Conservation (phyloP, 1,140 invertebrate genomes). For the Cydia fagiglandana region DNA sequence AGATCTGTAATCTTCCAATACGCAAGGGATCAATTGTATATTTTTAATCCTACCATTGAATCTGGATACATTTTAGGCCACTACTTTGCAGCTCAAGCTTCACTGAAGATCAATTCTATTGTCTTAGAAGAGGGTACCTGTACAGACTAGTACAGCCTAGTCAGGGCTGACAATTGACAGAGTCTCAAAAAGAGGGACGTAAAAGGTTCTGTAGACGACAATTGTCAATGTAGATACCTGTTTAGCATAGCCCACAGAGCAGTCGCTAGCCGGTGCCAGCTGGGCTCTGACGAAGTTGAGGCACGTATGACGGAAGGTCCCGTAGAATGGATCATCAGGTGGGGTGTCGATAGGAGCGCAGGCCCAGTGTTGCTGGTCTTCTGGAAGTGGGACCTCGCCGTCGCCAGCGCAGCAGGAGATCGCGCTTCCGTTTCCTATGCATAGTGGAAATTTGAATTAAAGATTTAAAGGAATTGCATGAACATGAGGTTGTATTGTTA, state of each 20-base stretch:
- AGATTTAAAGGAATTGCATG: conserved; percentile 76
- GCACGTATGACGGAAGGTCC: conserved; percentile 81
- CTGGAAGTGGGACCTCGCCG: conserved; percentile 70
- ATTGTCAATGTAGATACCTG: conserved; percentile 73
- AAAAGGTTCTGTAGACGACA: neutral
- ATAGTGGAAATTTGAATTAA: neutral
- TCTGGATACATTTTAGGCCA: too few species aligned
- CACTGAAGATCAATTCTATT: neutral
- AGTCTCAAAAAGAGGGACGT: too few species aligned
- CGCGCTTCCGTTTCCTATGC: conserved; percentile 78
- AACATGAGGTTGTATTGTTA: conserved; percentile 85
- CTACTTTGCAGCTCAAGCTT: too few species aligned
- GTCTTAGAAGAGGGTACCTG: neutral
- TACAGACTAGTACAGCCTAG: too few species aligned
- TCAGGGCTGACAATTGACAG: too few species aligned
- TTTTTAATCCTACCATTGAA: too few species aligned
- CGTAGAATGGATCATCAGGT: conserved; percentile 84
- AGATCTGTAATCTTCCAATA: too few species aligned
- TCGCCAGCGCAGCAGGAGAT: conserved; percentile 82
- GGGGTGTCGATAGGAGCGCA: conserved; percentile 88
- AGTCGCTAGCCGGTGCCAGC: conserved; percentile 82
- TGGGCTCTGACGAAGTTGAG: conserved; percentile 85
- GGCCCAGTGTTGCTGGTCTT: conserved; percentile 80
- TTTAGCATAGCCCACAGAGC: conserved; percentile 84
- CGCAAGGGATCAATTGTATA: too few species aligned